Conservation (phyloP, 2,113 vertebrate species). For the Ailuropoda melanoleuca region DNA sequence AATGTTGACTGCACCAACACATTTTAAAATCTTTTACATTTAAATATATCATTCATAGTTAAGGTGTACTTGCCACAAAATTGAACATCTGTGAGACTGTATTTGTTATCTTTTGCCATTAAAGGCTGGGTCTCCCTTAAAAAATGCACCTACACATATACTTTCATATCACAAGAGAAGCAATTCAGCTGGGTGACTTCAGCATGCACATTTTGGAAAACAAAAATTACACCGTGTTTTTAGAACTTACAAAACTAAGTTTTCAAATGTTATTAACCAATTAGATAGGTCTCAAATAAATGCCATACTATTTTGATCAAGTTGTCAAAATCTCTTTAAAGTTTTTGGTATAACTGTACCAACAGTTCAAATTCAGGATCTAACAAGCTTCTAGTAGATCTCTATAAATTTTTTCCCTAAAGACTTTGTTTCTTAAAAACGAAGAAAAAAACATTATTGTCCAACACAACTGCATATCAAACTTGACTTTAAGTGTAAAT, state of each 20-base stretch:
- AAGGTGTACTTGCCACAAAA: not conserved
- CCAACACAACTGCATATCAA: not conserved
- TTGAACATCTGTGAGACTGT: not conserved
- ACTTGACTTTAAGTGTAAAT: not conserved
- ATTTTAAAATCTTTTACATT: not conserved
- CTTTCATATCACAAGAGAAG: not conserved
- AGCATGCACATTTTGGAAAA: not conserved
- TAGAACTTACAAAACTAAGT: constrained; percentile 58
- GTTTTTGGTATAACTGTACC: not conserved
- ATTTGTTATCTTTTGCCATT: not conserved
- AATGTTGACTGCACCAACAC: not conserved
- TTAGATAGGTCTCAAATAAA: constrained; percentile 76
- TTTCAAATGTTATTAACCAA: constrained; percentile 54
- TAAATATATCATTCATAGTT: not conserved
- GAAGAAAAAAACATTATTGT: not conserved
- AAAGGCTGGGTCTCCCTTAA: not conserved
- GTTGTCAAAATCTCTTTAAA: constrained; percentile 65
- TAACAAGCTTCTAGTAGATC: not conserved
- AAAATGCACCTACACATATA: not conserved
- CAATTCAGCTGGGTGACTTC: not conserved
- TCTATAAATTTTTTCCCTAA: not conserved
- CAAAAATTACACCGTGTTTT: constrained; percentile 51
- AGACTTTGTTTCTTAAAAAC: not conserved
- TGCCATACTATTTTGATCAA: constrained; percentile 64
- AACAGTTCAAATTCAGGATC: not conserved